Percentiles rank a stretch among this genome's conserved stretches.
These are phyloP conservation scores for Cyphomyrmex costatus DNA, from an alignment of 1,140 invertebrate genomes.

Conservation along the genomic window DNA sequence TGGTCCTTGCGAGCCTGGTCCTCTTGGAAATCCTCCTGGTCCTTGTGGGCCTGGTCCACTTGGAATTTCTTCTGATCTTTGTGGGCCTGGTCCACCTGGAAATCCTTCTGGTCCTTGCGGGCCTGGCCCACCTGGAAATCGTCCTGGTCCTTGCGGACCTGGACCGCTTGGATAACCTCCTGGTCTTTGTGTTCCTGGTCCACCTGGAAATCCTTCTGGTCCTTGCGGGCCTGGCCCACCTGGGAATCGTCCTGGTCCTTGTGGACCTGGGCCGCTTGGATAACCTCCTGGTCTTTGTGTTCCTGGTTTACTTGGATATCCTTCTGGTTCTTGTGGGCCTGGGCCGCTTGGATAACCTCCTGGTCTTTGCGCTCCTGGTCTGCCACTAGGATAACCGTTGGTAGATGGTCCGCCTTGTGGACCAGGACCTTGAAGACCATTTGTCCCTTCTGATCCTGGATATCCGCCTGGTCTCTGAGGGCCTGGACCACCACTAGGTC, in stretches of 20 bases:
- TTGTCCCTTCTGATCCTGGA: conserved; percentile 49
- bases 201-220: conserved; percentile 67
- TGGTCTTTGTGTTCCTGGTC: conserved; percentile 68
- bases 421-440: conserved; percentile 65
- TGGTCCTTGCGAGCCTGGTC: conserved; percentile 69
- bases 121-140: conserved; percentile 76
- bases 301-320: conserved; percentile 49
- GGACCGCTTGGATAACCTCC: conserved; percentile 76
- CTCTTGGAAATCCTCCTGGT: conserved; percentile 77
- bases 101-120: conserved; percentile 70
- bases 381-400: conserved; percentile 55
- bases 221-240: conserved; percentile 31
- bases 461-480: conserved; percentile 71
- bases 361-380: conserved; percentile 64
- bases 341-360: conserved; percentile 66
- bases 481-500: conserved; percentile 70
- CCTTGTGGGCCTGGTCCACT: conserved; percentile 62
- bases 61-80: conserved; percentile 68
- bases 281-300: conserved; percentile 70
- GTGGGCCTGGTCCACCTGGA: conserved; percentile 49
- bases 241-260: conserved; percentile 35
- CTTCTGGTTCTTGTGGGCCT: conserved; percentile 60
- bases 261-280: conserved; percentile 61
- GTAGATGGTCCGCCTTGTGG: conserved; percentile 67
- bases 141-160: conserved; percentile 67